These are phyloP conservation scores for Drosophila rubida DNA, from an alignment of 2,888 invertebrate genomes.

Conservation along the genomic window DNA sequence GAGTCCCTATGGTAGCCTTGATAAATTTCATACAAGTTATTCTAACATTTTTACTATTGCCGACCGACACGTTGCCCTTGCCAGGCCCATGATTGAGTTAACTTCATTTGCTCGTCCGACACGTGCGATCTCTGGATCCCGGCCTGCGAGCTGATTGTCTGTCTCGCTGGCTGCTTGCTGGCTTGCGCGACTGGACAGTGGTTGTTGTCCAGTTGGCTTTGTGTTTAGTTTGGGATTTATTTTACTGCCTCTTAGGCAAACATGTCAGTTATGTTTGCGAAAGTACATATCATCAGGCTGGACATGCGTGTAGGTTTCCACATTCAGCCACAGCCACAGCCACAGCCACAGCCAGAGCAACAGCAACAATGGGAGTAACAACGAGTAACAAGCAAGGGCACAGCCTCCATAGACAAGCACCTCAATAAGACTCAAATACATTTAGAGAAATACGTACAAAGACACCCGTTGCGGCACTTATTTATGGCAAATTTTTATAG, in stretches of 20 bases:
- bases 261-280: conserved; percentile 81
- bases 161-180: too few species aligned
- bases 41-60: conserved; percentile 78
- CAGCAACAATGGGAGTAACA: conserved; percentile 21
- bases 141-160: conserved; percentile 1
- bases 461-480: conserved; percentile 63
- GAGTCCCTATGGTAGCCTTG: conserved; percentile 56
- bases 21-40: conserved; percentile 75
- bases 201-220: conserved; percentile 51
- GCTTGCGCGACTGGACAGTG: neutral
- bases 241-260: conserved; percentile 77
- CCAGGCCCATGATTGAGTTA: conserved; percentile 73
- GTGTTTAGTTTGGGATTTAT: conserved; percentile 72
- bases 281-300: conserved; percentile 80
- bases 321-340: conserved; percentile 25
- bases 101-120: conserved; percentile 73
- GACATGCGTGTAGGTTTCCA: conserved; percentile 79
- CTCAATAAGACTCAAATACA: conserved; percentile 56
- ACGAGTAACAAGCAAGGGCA: conserved; percentile 62
- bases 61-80: conserved; percentile 34
- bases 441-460: conserved; percentile 45
- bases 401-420: conserved; percentile 36
- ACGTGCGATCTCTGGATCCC: conserved; percentile 59
- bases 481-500: conserved; percentile 79
- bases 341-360: conserved; percentile 18